phyloP scores from a whole-genome alignment of 2,888 invertebrate species.

The Meta bourneti region DNA sequence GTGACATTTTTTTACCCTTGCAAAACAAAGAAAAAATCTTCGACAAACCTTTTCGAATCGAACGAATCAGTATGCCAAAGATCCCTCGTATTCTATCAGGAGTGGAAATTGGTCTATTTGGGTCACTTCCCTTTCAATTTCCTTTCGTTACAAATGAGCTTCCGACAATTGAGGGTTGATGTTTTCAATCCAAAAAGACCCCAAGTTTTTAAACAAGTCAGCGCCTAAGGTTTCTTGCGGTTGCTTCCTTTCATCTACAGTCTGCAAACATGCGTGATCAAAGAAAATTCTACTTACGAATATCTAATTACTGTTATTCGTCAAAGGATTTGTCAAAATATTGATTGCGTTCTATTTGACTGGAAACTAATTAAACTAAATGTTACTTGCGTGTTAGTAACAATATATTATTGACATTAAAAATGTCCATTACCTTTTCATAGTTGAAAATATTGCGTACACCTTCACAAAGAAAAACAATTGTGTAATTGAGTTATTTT shows the following conservation, averaged over 20 bases:
- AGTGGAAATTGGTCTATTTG: slow-evolving; percentile 51
- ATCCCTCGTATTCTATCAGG: slow-evolving; percentile 2
- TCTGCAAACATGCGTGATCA: not conserved
- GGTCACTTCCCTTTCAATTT: slow-evolving; percentile 62
- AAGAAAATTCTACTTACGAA: not conserved
- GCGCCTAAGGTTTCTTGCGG: not conserved
- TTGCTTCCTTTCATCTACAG: not conserved
- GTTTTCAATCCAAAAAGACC: slow-evolving; percentile 26
- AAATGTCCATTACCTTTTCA: too few species aligned
- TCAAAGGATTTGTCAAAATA: too few species aligned
- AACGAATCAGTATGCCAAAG: not conserved
- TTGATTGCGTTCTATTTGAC: too few species aligned
- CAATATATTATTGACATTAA: too few species aligned
- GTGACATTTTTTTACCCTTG: too few species aligned
- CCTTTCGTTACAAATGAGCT: slow-evolving; percentile 50
- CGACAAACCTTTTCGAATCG: not conserved
- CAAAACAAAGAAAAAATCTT: not conserved
- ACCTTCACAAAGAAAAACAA: too few species aligned
- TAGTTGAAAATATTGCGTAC: too few species aligned
- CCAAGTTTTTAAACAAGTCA: slow-evolving; percentile 9
- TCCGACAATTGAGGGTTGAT: slow-evolving; percentile 35
- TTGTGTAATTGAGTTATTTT: too few species aligned
- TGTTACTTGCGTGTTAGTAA: too few species aligned
- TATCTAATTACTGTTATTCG: too few species aligned
- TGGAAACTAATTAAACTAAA: too few species aligned